Conservation (phyloP, 2,113 vertebrate genomes). For the Chionomys nivalis region DNA sequence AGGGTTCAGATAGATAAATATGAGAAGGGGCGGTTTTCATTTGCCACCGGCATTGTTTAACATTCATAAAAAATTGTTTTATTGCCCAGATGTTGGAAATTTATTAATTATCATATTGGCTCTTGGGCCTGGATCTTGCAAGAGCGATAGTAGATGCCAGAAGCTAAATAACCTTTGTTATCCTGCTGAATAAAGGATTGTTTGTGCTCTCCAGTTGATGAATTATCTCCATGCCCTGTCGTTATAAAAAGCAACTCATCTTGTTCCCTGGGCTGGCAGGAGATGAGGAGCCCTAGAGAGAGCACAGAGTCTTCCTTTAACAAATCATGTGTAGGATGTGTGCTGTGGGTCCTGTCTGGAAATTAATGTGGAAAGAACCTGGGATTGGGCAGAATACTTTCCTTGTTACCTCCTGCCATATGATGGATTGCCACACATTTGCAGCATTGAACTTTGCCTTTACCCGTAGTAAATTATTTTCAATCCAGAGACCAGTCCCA, state of each 20-base stretch:
- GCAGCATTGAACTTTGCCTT: constrained; percentile 81
- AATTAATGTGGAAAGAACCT: constrained; percentile 79
- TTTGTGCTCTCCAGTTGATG: constrained; percentile 84
- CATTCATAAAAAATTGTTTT: constrained; percentile 85
- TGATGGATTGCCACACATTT: constrained; percentile 80
- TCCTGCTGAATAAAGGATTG: constrained; percentile 84
- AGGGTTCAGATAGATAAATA: constrained; percentile 73
- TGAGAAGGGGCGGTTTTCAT: constrained; percentile 81
- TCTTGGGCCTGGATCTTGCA: constrained; percentile 83
- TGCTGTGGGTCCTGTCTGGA: constrained; percentile 73
- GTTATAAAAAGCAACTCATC: constrained; percentile 82
- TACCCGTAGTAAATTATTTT: constrained; percentile 77
- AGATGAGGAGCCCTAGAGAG: constrained; percentile 73
- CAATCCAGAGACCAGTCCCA: constrained; percentile 71
- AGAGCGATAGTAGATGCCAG: constrained; percentile 82
- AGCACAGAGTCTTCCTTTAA: constrained; percentile 53
- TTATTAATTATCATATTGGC: constrained; percentile 84
- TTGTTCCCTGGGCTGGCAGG: constrained; percentile 75
- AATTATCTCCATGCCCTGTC: constrained; percentile 80
- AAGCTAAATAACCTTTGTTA: constrained; percentile 87
- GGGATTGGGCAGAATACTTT: constrained; percentile 79
- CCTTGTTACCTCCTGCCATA: constrained; percentile 81
- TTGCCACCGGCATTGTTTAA: constrained; percentile 83
- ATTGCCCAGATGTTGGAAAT: constrained; percentile 85
- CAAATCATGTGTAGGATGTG: constrained; percentile 77